Evolutionary conservation across 2,888 invertebrate species (phyloP), one percentile per base, ranked within the genome.

Genomic region (Parnassius smintheus): DNA sequence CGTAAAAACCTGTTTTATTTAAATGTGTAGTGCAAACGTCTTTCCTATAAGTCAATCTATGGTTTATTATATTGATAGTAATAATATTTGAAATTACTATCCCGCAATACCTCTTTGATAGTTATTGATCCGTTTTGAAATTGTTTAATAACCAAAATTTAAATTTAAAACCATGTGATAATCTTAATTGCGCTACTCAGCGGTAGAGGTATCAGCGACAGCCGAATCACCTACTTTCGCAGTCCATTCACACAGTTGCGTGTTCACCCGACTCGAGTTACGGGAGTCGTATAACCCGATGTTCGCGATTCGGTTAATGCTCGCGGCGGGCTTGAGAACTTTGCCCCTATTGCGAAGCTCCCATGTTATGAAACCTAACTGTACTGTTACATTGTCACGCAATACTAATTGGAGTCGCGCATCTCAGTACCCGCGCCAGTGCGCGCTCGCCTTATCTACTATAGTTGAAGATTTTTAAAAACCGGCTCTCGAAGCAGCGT

Each of bases 341-440:
- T 73, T 74, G 76, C 77, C 74, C 75, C 80, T 76, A 77, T 78
- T 82, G 82, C 76, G 78, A 80, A 81, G 74, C 82, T 86, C 87
- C 80, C 88, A 87, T 86, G 83, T 86, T 85, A 86, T 83, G 77
- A 81, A 85, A 87, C 76, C 75, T 75, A 74, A 80, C 78, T 72
- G 78, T 85, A 86, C 88, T 83, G 88, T 88, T 88, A 84, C 76
- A 80, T 74, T 81, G 82, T 76, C 84, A 86, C 83, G 85, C 82
- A 85, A 86, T 79, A 80, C 82, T 82, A 85, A 84, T 82, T 80
- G 81, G 74, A 75, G 75, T 67, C 69, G 62, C 72, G 70, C 78
- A 66, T 61, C 67, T 53, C 58, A 62, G 61, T 25, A 58, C 55
- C 61, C 55, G 66, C 55, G 67, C 42, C 45, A 10, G 46, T 51